Base-by-base conservation (phyloP, 2,888 invertebrate species). In the Drosophila flavopinicola region DNA sequence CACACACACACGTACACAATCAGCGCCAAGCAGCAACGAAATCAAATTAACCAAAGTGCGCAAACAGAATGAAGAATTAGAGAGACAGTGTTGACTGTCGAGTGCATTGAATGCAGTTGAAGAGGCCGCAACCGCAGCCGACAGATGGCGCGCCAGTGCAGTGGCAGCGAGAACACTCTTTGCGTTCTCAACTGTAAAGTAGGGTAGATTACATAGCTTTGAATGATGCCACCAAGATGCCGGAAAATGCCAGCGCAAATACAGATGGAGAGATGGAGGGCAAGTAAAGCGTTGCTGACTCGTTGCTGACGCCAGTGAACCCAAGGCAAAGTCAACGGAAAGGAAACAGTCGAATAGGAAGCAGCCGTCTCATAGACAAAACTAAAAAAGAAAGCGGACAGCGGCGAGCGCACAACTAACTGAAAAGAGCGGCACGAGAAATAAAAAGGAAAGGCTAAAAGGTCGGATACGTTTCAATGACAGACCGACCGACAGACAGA, bases 11-110 rank as follows among this genome's bases (percentile, higher is more conserved):
- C 41, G 24, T 6, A 24, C 9, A 29, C 37, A 75, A 58, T 53
- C 66, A 69, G 32, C 57, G 53, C 41, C 44, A 52, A 51, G 61
- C 48, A 44, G 60, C 35, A 60, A 60, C 57, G 67, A 79, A 83
- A 83, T 80, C 83, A 82, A 85, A 80, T 85, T 83, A 82, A 80
- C 72, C 69, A 78, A 80, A 85, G 85, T 85, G 83, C 72, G 72
- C 83, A 75, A 80, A 85, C 75, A 75, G 44, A 59, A 57, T 77
- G 65, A 77, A 60, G 65, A 73, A 70, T 54, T 48, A 57, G 52
- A 20, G 15, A 32, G 33, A 6, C 15, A 25, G 32, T 33, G 47
- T 33, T 32, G 44, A 13, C 20, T 33, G 32, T 11, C 37, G 51
- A 61, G 23, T 70, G 70, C 64, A 70, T 58, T 64, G 58, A 52